Percentiles rank a stretch among this genome's conserved stretches.
Evolutionary conservation across 2,113 vertebrate species (phyloP).

Genomic region (Charadrius vociferus): DNA sequence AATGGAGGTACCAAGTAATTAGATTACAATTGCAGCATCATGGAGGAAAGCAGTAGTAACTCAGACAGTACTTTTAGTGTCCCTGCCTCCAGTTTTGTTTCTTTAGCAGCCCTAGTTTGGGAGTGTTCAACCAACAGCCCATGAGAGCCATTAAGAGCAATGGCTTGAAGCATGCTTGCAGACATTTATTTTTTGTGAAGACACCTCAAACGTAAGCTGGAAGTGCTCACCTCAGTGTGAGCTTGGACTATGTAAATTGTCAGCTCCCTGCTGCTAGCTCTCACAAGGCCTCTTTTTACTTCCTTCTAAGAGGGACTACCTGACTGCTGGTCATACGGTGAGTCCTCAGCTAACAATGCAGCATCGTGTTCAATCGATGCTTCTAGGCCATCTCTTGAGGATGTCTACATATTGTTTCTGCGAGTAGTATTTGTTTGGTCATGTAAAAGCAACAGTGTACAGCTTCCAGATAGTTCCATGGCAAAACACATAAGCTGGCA

Average conservation of each 20-base stretch:
- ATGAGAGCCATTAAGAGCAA: background rate
- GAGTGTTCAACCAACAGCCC: background rate
- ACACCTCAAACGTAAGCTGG: background rate
- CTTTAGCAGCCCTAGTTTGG: background rate
- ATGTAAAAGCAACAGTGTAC: background rate
- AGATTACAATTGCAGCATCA: background rate
- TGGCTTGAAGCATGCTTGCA: background rate
- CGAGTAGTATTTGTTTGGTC: background rate
- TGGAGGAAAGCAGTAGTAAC: background rate
- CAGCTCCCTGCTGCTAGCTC: background rate
- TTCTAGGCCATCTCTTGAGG: background rate
- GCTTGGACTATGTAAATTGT: background rate
- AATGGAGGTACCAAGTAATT: background rate
- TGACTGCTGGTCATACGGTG: background rate
- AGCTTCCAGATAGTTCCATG: background rate
- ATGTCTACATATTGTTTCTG: background rate
- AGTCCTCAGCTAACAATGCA: background rate
- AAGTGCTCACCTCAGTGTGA: background rate
- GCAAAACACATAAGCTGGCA: background rate
- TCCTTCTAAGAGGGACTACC: background rate
- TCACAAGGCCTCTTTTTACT: background rate
- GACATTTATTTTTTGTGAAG: background rate
- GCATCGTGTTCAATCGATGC: background rate
- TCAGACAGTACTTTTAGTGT: background rate
- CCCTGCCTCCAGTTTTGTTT: background rate